Conservation (phyloP, 2,797 vertebrate genomes). For the Toxotes lorentzi region DNA sequence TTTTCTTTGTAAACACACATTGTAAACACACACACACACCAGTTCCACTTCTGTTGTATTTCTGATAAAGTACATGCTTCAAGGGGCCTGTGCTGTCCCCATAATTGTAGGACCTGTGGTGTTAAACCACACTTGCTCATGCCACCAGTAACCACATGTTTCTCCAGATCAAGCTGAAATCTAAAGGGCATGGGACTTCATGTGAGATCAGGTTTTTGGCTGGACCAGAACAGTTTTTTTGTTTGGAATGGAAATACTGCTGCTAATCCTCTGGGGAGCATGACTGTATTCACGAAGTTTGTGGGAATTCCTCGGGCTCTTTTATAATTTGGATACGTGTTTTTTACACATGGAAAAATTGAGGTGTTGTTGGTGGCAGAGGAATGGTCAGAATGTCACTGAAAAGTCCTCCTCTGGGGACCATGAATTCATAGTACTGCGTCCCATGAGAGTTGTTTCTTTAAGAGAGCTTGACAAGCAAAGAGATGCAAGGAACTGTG, state of each 20-base stretch:
- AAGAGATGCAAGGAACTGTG: conserved; percentile 12
- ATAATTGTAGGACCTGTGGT: no score
- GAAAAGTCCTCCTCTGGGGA: background rate
- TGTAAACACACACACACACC: background rate
- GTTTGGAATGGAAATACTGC: background rate
- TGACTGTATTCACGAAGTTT: background rate
- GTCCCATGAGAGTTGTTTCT: background rate
- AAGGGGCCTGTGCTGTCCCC: no score
- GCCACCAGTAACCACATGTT: no score
- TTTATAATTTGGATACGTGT: background rate
- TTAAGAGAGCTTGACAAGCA: conserved; percentile 4
- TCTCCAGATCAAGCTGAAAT: no score
- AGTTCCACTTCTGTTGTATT: no score
- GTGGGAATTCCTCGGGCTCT: background rate
- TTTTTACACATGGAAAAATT: background rate
- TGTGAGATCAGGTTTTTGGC: no score
- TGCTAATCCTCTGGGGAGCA: background rate
- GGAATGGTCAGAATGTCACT: background rate
- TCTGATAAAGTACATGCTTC: no score
- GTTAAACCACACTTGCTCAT: no score
- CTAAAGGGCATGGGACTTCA: no score
- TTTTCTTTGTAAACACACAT: background rate
- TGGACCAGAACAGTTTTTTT: no score
- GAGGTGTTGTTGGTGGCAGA: background rate
- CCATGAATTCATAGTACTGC: background rate